Evolutionary conservation across 2,888 invertebrate species (phyloP).

Genomic region (Dioctria linearis): DNA sequence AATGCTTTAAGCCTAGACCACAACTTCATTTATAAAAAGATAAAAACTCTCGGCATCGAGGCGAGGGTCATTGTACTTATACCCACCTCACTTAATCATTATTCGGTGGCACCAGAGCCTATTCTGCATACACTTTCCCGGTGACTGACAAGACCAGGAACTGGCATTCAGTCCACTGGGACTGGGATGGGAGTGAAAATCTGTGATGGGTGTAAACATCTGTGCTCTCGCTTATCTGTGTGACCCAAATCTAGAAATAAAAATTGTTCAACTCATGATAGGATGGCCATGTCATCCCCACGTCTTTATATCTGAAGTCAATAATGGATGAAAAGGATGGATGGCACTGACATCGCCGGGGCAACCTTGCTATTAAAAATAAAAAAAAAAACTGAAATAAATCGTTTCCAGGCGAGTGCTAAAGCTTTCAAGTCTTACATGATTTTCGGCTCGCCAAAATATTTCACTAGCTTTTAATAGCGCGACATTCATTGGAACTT

Average conservation of each 20-base stretch:
- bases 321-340: conserved; percentile 2
- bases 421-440: conserved; percentile 14
- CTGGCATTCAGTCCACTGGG: neutral
- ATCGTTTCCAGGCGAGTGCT: neutral
- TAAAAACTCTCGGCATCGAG: neutral
- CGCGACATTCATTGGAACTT: neutral
- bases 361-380: conserved; percentile 4
- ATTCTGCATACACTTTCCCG: neutral
- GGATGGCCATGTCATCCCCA: conserved; percentile 24
- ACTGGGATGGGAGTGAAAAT: neutral
- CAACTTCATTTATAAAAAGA: neutral
- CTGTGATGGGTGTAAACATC: conserved; percentile 17
- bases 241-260: conserved; percentile 49
- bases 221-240: conserved; percentile 1
- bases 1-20: neutral
- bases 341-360: conserved; percentile 1
- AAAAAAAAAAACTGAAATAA: neutral
- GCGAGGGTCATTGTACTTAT: neutral
- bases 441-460: neutral
- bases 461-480: neutral
- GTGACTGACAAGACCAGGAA: neutral
- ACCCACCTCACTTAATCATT: conserved; percentile 3
- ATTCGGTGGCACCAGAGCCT: neutral
- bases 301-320: neutral
- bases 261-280: conserved; percentile 37